Conservation (phyloP, 2,888 invertebrate species). For the Brachypalpus laphriformis region DNA sequence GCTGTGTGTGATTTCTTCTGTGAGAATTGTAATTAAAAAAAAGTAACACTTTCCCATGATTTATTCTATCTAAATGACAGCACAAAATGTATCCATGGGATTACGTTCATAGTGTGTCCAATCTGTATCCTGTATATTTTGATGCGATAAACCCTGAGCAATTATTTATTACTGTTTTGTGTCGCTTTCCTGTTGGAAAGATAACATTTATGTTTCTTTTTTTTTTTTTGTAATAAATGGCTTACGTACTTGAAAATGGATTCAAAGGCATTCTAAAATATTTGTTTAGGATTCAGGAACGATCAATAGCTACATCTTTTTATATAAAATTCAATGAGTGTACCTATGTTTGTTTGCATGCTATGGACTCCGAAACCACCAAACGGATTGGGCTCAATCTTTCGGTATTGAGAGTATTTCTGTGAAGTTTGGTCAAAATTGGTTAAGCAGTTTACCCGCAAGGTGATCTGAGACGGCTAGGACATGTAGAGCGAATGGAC, state of each 20-base stretch:
- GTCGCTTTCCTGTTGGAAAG: neutral
- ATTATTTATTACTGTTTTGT: neutral
- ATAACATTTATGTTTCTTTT: neutral
- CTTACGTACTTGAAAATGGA: neutral
- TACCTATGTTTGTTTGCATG: too few species aligned
- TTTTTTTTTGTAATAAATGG: neutral
- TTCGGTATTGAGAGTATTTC: too few species aligned
- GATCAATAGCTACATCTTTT: too few species aligned
- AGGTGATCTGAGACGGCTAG: too few species aligned
- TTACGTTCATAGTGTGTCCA: neutral
- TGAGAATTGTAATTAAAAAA: neutral
- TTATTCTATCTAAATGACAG: slow-evolving; percentile 5
- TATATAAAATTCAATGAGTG: too few species aligned
- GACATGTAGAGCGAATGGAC: too few species aligned
- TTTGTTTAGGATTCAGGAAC: too few species aligned
- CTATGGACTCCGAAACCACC: too few species aligned
- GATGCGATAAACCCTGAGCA: neutral
- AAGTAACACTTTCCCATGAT: neutral
- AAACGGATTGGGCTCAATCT: too few species aligned
- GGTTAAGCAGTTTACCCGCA: too few species aligned
- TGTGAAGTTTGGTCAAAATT: too few species aligned
- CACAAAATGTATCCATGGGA: neutral
- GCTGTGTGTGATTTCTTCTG: slow-evolving; percentile 32
- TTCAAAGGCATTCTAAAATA: too few species aligned
- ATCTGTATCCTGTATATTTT: neutral